Evolutionary conservation across 2,797 vertebrate species (phyloP).

Genomic region (Danio jaintianensis): DNA sequence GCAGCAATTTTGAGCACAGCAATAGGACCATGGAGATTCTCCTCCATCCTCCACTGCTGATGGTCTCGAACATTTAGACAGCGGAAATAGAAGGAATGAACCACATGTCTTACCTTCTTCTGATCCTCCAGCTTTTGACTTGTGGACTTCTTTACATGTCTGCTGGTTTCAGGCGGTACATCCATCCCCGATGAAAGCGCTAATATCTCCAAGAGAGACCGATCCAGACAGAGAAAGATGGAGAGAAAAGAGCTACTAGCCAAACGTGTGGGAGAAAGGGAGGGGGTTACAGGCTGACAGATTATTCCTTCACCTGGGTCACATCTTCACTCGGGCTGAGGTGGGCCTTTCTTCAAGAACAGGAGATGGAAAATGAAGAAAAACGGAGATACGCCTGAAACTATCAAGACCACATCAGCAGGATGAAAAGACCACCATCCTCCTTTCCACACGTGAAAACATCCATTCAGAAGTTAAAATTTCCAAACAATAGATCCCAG

Average conservation of each 20-base stretch:
- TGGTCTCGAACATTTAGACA: not conserved
- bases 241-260: constrained; percentile 35
- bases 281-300: constrained; percentile 51
- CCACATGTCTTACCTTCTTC: constrained; percentile 88
- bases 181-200: constrained; percentile 87
- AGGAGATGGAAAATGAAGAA: constrained; percentile 38
- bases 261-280: constrained; percentile 32
- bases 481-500: constrained; percentile 40
- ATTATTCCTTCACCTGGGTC: constrained; percentile 75
- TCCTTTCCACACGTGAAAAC: constrained; percentile 45
- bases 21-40: not conserved
- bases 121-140: constrained; percentile 99
- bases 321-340: constrained; percentile 69
- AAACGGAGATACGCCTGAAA: constrained; percentile 62
- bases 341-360: constrained; percentile 64
- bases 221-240: constrained; percentile 76
- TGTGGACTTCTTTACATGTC: constrained; percentile 94
- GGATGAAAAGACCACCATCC: constrained; percentile 66
- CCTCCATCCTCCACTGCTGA: constrained; percentile 8
- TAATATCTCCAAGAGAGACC: constrained; percentile 74
- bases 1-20: not conserved
- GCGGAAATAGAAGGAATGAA: not conserved
- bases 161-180: constrained; percentile 91
- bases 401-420: constrained; percentile 75
- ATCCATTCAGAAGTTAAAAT: constrained; percentile 54